A percentile compares a stretch with the other conserved stretches of the same genome.
These are phyloP conservation scores for Xiphorhynchus erythropygius DNA, from an alignment of 2,797 vertebrate genomes.

Conservation along the genomic window DNA sequence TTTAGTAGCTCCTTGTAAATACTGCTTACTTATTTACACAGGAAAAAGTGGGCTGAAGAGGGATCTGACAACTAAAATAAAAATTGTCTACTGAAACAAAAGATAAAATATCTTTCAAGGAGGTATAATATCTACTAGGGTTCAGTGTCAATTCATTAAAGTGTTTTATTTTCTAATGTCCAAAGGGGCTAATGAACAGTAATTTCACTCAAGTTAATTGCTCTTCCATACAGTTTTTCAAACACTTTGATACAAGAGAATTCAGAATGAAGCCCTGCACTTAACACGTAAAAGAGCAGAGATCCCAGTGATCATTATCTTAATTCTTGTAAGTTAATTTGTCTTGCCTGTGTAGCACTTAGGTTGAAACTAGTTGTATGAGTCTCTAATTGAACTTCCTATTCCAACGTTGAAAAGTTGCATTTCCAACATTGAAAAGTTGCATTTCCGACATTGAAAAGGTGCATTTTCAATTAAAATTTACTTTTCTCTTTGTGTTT, in stretches of 20 bases:
- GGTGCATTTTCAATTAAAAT: not conserved
- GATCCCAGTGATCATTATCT: not conserved
- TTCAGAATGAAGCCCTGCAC: not conserved
- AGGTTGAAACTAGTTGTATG: not conserved
- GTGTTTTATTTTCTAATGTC: constrained; percentile 24
- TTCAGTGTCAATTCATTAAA: constrained; percentile 10
- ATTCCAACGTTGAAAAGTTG: not conserved
- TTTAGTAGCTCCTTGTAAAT: not conserved
- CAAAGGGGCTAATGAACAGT: constrained; percentile 1
- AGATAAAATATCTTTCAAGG: not conserved
- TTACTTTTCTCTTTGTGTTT: not conserved
- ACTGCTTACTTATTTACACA: not conserved
- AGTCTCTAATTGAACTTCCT: not conserved
- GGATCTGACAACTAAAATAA: not conserved
- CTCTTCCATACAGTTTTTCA: not conserved
- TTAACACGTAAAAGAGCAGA: not conserved
- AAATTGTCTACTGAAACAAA: not conserved
- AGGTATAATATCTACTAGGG: not conserved
- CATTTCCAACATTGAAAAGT: not conserved
- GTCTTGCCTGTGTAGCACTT: not conserved
- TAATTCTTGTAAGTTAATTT: not conserved
- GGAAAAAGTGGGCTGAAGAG: not conserved
- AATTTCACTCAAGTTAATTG: not conserved
- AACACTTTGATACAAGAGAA: not conserved
- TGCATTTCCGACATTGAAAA: not conserved